A percentile compares a stretch with the other conserved stretches of the same genome.
Conservation (phyloP, 2,797 vertebrate species). For the Clarias pachynema region DNA sequence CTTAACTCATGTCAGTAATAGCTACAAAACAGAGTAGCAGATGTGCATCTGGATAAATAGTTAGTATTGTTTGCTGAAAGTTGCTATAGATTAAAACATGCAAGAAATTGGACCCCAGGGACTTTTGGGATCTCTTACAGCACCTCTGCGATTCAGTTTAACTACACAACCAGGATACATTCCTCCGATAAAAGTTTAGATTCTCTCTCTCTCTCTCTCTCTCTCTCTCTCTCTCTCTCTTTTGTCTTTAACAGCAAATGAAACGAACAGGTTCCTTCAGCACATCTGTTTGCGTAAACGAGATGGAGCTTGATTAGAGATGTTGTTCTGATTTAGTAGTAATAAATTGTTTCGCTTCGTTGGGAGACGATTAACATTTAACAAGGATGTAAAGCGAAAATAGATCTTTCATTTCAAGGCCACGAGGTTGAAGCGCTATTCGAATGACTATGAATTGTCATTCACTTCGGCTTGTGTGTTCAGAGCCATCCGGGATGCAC, state of each 20-base stretch:
- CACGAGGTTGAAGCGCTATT: slow-evolving; percentile 7
- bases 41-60: not conserved
- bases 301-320: slow-evolving; percentile 3
- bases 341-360: slow-evolving; percentile 23
- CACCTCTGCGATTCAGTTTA: not conserved
- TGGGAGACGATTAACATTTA: not conserved
- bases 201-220: slow-evolving; percentile 1
- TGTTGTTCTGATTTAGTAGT: not conserved
- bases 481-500: not conserved
- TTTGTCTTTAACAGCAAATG: not conserved
- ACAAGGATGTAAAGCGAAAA: not conserved
- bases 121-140: not conserved
- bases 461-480: not conserved
- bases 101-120: not conserved
- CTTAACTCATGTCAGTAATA: not conserved
- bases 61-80: not conserved
- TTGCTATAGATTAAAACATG: not conserved
- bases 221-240: not conserved
- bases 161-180: not conserved
- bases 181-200: not conserved
- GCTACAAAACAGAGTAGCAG: not conserved
- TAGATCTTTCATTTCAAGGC: not conserved
- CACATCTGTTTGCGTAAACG: slow-evolving; percentile 2
- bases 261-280: not conserved
- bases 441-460: slow-evolving; percentile 1